These are phyloP conservation scores for Macrostomum lignano DNA, from an alignment of 1,140 invertebrate genomes.

Conservation along the genomic window DNA sequence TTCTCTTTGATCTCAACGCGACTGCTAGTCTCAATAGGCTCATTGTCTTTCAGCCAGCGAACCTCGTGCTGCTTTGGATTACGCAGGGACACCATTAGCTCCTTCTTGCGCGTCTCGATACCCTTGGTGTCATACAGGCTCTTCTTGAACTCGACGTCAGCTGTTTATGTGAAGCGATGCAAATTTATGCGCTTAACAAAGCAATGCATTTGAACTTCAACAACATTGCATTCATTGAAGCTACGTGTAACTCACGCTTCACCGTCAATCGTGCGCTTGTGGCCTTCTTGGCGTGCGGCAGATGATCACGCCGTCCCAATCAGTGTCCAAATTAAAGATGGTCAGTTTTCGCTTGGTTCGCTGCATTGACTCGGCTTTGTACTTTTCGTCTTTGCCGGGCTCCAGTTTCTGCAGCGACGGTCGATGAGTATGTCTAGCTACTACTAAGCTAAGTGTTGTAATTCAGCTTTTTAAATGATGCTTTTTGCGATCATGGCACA, in stretches of 20 bases:
- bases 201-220: too few species aligned
- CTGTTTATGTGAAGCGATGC: slow-evolving; percentile 34
- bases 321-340: background rate
- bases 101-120: slow-evolving; percentile 57
- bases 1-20: slow-evolving; percentile 18
- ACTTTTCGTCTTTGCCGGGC: too few species aligned
- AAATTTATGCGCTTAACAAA: background rate
- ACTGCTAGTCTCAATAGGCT: slow-evolving; percentile 46
- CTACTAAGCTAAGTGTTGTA: too few species aligned
- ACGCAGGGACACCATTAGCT: slow-evolving; percentile 64
- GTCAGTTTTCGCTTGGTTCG: slow-evolving; percentile 3
- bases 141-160: slow-evolving; percentile 76
- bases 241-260: background rate
- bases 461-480: too few species aligned
- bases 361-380: too few species aligned
- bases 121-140: slow-evolving; percentile 68
- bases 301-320: background rate
- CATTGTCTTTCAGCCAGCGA: slow-evolving; percentile 70
- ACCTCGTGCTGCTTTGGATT: slow-evolving; percentile 61
- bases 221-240: too few species aligned
- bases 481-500: too few species aligned
- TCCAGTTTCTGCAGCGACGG: too few species aligned
- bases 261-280: slow-evolving; percentile 1
- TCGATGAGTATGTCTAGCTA: too few species aligned
- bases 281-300: background rate